phyloP scores from a whole-genome alignment of 1,140 invertebrate genomes.

The Caenorhabditis inopinata region DNA sequence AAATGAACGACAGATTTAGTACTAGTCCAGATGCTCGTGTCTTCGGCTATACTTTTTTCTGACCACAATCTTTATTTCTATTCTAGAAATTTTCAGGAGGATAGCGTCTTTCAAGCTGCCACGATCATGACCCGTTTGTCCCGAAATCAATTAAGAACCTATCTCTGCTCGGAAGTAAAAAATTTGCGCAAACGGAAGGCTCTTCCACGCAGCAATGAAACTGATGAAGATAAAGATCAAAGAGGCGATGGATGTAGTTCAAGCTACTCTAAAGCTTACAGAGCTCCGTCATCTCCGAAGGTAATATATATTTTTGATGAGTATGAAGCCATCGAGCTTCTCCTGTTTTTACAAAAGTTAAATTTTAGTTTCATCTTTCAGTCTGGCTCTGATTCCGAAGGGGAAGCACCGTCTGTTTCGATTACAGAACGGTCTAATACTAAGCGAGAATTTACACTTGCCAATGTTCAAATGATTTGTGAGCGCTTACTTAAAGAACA shows the following conservation, averaged over 20 bases:
- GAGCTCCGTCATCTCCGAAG: background rate
- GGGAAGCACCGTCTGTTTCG: constrained; percentile 39
- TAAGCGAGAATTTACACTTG: background rate
- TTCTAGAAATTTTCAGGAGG: background rate
- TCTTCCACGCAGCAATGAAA: background rate
- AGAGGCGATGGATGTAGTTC: background rate
- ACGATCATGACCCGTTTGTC: constrained; percentile 4
- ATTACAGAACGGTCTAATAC: constrained; percentile 38
- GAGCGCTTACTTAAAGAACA: constrained; percentile 62
- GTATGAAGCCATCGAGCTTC: no score
- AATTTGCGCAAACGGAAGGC: background rate
- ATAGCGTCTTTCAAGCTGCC: background rate
- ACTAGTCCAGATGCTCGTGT: background rate
- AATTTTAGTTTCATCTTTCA: no score
- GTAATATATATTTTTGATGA: no score
- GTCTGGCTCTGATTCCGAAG: constrained; percentile 60
- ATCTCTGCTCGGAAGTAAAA: constrained; percentile 27
- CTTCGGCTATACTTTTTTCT: background rate
- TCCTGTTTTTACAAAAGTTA: no score
- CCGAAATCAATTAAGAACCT: background rate
- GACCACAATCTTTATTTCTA: background rate
- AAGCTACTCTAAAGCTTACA: background rate
- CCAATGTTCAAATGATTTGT: constrained; percentile 60
- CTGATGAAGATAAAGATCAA: background rate
- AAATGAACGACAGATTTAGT: background rate